These are phyloP conservation scores for Eupithecia subumbrata DNA, from an alignment of 2,888 invertebrate genomes.

Conservation along the genomic window DNA sequence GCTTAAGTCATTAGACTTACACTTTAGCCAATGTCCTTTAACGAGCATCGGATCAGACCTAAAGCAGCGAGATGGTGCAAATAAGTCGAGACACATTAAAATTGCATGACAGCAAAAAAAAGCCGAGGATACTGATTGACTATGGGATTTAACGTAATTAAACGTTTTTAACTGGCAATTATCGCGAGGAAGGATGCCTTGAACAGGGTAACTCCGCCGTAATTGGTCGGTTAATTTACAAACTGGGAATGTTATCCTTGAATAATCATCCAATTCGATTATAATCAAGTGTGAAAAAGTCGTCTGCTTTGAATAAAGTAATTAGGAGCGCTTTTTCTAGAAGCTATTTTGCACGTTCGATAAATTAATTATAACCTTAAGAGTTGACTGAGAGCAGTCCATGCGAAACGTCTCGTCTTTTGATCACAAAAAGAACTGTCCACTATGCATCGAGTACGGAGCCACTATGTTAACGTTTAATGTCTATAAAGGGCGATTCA, in stretches of 20 bases:
- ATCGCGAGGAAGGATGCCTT: slow-evolving; percentile 35
- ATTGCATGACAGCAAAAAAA: slow-evolving; percentile 41
- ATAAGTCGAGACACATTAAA: slow-evolving; percentile 48
- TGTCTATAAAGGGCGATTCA: not conserved
- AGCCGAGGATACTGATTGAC: slow-evolving; percentile 44
- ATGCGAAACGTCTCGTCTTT: slow-evolving; percentile 19
- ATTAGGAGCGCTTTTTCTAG: slow-evolving; percentile 28
- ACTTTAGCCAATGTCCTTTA: slow-evolving; percentile 10
- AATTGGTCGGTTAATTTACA: slow-evolving; percentile 32
- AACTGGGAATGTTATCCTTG: slow-evolving; percentile 29
- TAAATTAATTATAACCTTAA: slow-evolving; percentile 26
- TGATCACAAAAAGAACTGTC: slow-evolving; percentile 6
- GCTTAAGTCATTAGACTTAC: not conserved
- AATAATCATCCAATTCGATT: slow-evolving; percentile 33
- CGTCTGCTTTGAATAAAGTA: slow-evolving; percentile 31
- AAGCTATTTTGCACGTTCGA: slow-evolving; percentile 19
- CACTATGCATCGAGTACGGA: too few relatives aligned
- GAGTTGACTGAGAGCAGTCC: slow-evolving; percentile 4
- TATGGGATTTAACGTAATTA: slow-evolving; percentile 55
- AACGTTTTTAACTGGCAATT: slow-evolving; percentile 44
- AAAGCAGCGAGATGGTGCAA: slow-evolving; percentile 29
- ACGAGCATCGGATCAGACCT: slow-evolving; percentile 19
- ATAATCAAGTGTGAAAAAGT: slow-evolving; percentile 35
- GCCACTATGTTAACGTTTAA: not conserved
- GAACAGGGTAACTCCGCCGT: slow-evolving; percentile 26